Conservation (phyloP, 2,888 invertebrate species). For the Idaea straminata region DNA sequence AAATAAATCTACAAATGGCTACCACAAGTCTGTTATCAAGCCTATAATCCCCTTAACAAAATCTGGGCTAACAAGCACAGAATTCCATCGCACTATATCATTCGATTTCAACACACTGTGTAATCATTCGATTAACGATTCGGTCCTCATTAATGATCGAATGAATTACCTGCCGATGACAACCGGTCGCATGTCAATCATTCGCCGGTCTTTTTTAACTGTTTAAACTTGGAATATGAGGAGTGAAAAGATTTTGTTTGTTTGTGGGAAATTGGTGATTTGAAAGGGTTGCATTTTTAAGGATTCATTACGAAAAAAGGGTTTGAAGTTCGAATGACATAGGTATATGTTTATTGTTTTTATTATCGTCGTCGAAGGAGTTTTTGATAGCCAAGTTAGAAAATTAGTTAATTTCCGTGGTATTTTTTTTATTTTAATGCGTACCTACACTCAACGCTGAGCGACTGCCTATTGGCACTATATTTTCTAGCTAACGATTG, state of each 20-base stretch:
- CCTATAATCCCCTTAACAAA: not conserved
- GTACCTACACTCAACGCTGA: too few relatives aligned
- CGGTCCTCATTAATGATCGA: conserved; percentile 21
- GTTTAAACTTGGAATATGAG: not conserved
- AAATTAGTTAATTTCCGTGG: too few relatives aligned
- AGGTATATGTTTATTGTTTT: too few relatives aligned
- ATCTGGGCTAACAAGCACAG: conserved; percentile 22
- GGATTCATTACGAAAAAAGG: too few relatives aligned
- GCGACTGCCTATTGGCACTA: too few relatives aligned
- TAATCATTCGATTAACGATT: conserved; percentile 16
- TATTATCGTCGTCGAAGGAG: too few relatives aligned
- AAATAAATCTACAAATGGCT: not conserved
- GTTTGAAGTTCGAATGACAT: too few relatives aligned
- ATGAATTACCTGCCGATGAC: conserved; percentile 31
- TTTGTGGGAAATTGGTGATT: not conserved
- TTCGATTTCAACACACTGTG: conserved; percentile 14
- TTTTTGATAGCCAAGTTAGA: too few relatives aligned
- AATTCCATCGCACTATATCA: conserved; percentile 15
- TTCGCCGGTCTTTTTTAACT: conserved; percentile 4
- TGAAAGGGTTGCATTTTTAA: too few relatives aligned
- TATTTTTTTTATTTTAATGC: too few relatives aligned
- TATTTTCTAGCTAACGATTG: too few relatives aligned
- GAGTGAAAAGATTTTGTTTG: not conserved
- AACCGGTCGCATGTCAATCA: conserved; percentile 30
- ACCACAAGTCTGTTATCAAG: not conserved